A percentile compares a stretch with the other conserved stretches of the same genome.
phyloP scores from a whole-genome alignment of 2,113 vertebrate species.

The Pithys albifrons region DNA sequence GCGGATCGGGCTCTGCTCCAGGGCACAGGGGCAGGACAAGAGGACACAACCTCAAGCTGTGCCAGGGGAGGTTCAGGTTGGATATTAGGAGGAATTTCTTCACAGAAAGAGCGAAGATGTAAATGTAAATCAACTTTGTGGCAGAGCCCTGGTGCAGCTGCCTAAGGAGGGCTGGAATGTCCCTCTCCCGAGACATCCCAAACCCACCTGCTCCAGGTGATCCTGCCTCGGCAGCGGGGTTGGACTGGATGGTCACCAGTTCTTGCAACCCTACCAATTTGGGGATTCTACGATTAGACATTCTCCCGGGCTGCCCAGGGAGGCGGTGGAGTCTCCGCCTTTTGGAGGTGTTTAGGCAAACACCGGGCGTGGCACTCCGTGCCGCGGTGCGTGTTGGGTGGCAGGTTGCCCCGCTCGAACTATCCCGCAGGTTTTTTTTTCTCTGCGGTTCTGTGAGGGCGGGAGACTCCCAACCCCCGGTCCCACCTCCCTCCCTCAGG shows the following conservation, averaged over 20 bases:
- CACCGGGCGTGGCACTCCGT: background rate
- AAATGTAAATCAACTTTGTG: background rate
- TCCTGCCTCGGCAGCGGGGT: no score
- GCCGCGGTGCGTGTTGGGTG: fast-evolving
- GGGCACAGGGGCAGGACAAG: no score
- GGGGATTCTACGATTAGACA: no score
- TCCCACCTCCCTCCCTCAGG: no score
- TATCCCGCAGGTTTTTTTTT: fast-evolving
- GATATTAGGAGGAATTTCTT: background rate
- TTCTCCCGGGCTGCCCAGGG: fast-evolving
- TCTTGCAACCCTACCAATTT: background rate
- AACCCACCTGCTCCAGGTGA: background rate
- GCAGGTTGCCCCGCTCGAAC: fast-evolving
- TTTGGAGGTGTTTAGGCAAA: background rate
- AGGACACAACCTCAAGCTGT: background rate
- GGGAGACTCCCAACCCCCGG: no score
- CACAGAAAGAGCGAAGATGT: background rate
- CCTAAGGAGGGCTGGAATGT: background rate
- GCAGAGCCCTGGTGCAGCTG: background rate
- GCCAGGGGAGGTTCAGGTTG: background rate
- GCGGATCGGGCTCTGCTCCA: background rate
- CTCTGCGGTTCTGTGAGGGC: no score
- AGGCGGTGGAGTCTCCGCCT: no score
- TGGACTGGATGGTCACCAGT: background rate
- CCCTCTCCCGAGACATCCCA: background rate